phyloP scores from a whole-genome alignment of 2,797 vertebrate genomes.

The Euthynnus affinis region DNA sequence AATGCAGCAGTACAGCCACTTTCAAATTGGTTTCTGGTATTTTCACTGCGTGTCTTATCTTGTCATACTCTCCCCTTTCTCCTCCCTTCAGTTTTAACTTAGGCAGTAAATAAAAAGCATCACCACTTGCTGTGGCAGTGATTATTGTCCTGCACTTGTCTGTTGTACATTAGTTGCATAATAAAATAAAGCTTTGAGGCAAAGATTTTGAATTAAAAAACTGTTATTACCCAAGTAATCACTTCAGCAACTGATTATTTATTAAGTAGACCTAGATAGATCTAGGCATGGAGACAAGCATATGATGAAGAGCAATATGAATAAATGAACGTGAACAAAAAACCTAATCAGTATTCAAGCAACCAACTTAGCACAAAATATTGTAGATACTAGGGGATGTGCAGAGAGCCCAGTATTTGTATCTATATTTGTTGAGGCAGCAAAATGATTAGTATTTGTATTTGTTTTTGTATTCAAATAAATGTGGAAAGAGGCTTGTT shows the following conservation, averaged over 20 bases:
- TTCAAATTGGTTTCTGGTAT: neutral
- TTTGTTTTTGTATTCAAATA: too few relatives aligned
- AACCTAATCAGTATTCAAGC: neutral
- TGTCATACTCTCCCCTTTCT: neutral
- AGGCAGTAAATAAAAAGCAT: constrained; percentile 15
- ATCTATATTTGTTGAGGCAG: too few relatives aligned
- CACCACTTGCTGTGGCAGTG: neutral
- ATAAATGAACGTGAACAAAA: constrained; percentile 2
- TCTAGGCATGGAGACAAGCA: neutral
- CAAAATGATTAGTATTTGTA: too few relatives aligned
- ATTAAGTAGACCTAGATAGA: neutral
- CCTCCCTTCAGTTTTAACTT: neutral
- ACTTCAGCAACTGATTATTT: constrained; percentile 32
- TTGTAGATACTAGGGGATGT: too few relatives aligned
- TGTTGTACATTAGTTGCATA: constrained; percentile 3
- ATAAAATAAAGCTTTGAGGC: constrained; percentile 33
- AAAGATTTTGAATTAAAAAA: constrained; percentile 11
- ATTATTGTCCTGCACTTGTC: constrained; percentile 21
- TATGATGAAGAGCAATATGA: constrained; percentile 12
- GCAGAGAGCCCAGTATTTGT: too few relatives aligned
- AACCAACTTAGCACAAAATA: neutral
- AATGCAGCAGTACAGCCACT: neutral
- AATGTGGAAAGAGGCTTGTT: too few relatives aligned
- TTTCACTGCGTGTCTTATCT: neutral
- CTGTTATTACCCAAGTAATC: constrained; percentile 6